These are phyloP conservation scores for Piscicola geometra DNA, from an alignment of 2,888 invertebrate species.

Conservation along the genomic window DNA sequence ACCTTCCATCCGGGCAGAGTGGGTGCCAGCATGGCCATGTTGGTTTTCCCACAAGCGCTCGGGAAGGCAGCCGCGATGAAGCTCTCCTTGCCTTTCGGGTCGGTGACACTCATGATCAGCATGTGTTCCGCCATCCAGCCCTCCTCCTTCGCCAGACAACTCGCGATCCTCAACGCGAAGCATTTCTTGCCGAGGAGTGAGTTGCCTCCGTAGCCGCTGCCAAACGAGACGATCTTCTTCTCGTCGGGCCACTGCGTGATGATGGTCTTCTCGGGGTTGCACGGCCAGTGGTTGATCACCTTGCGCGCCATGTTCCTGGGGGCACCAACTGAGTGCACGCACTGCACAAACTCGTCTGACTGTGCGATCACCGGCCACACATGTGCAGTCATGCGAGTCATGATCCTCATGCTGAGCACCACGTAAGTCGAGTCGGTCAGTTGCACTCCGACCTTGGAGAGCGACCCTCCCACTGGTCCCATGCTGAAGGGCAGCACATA, in stretches of 20 bases:
- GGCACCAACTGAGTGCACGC: slow-evolving; percentile 46
- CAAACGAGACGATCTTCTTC: slow-evolving; percentile 45
- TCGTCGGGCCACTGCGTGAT: slow-evolving; percentile 46
- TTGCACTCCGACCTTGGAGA: slow-evolving; percentile 47
- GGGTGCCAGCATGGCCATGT: slow-evolving; percentile 47
- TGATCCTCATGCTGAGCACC: slow-evolving; percentile 47
- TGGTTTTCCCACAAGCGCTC: slow-evolving; percentile 48
- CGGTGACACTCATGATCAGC: slow-evolving; percentile 48
- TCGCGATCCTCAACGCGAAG: slow-evolving; percentile 47
- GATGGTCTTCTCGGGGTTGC: slow-evolving; percentile 46
- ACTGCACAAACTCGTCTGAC: slow-evolving; percentile 45
- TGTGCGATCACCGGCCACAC: slow-evolving; percentile 41
- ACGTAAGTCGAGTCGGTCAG: slow-evolving; percentile 48
- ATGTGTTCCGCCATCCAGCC: slow-evolving; percentile 49
- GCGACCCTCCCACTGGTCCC: slow-evolving; percentile 47
- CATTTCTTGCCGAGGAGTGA: slow-evolving; percentile 49
- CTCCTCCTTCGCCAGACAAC: slow-evolving; percentile 45
- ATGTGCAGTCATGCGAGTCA: slow-evolving; percentile 45
- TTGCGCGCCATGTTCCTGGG: slow-evolving; percentile 41
- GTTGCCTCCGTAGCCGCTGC: slow-evolving; percentile 48
- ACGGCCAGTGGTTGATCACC: slow-evolving; percentile 47
- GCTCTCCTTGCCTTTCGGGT: slow-evolving; percentile 46
- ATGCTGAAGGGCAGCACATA: slow-evolving; percentile 48
- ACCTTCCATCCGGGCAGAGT: slow-evolving; percentile 46
- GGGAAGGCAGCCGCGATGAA: slow-evolving; percentile 49